A percentile compares a stretch with the other conserved stretches of the same genome.
Evolutionary conservation across 2,113 vertebrate species (phyloP).

Genomic region (Scomber colias): DNA sequence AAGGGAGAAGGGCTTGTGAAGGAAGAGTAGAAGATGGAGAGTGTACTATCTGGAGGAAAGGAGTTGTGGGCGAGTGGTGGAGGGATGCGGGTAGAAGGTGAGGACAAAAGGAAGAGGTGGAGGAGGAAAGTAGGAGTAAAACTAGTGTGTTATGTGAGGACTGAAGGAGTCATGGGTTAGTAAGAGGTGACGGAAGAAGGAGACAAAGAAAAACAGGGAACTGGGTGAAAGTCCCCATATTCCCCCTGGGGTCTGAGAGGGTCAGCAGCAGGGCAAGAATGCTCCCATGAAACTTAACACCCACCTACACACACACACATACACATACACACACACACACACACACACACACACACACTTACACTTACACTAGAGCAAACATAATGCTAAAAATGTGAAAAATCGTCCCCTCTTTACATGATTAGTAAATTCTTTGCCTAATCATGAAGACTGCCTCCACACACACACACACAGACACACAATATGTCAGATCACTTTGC

Average conservation of each 20-base stretch:
- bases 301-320: neutral
- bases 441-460: neutral
- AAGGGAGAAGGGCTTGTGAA: neutral
- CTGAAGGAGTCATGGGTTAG: neutral
- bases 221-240: constrained; percentile 35
- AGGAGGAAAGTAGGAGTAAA: neutral
- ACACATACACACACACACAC: too few species aligned
- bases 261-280: constrained; percentile 78
- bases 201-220: constrained; percentile 29
- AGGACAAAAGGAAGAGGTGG: neutral
- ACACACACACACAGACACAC: neutral
- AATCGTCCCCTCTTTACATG: neutral
- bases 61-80: neutral
- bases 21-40: neutral
- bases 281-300: constrained; percentile 80
- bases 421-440: constrained; percentile 1
- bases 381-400: constrained; percentile 1
- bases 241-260: constrained; percentile 43
- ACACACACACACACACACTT: neutral
- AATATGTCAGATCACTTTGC: neutral
- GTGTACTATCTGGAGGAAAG: neutral
- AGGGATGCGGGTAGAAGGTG: neutral
- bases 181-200: neutral
- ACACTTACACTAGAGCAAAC: too few species aligned
- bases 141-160: neutral